Evolutionary conservation across 2,113 vertebrate genomes (phyloP), one percentile per base, ranked within the genome.

Genomic region (Plectropomus leopardus): DNA sequence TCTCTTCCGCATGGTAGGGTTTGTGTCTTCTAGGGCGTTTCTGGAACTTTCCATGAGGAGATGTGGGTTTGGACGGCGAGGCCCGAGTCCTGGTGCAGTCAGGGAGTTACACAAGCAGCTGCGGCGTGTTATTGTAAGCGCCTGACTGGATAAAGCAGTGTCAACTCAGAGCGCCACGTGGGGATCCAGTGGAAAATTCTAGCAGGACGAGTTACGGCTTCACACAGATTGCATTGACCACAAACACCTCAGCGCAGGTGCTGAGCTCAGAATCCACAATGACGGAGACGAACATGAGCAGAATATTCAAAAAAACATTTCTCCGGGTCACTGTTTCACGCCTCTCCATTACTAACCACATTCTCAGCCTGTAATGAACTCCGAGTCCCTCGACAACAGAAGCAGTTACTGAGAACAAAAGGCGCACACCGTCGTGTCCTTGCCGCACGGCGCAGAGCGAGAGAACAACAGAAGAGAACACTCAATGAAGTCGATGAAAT

Each of bases 1-100:
- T 76, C 71, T 88, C 63, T 64, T 83, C 78, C 48, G 42, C 80
- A 67, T 78, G 79, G 66, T 30, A 34, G 78, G 65, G 71, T 72
- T 76, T 83, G 81, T 89, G 73, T 84, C 80, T 83, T 65, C 48
- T 81, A 73, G 69, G 75, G 70, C 55, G 24, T 55, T 76, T 85
- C 57, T 86, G 86, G 88, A 86, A 84, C 83, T 84, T 88, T 92
- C 72, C 72, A 64, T 71, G 45, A 40, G 72, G 66, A 67, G 76
- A 53, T 16, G 28, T 59, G 45, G 75, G 58, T 82, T 69, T 40
- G 75, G 80, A 87, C 54, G 7, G 79, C 48, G 66, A 85, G 30
- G 57, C 61, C 73, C 0, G 21, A 17, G 53, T 71, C 61, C 77
- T 65, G 63, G 51, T 69, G 73, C 63, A 51, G 26, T 36, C 71